These are phyloP conservation scores for Oithona nana DNA, from an alignment of 2,888 invertebrate genomes.

Conservation along the genomic window DNA sequence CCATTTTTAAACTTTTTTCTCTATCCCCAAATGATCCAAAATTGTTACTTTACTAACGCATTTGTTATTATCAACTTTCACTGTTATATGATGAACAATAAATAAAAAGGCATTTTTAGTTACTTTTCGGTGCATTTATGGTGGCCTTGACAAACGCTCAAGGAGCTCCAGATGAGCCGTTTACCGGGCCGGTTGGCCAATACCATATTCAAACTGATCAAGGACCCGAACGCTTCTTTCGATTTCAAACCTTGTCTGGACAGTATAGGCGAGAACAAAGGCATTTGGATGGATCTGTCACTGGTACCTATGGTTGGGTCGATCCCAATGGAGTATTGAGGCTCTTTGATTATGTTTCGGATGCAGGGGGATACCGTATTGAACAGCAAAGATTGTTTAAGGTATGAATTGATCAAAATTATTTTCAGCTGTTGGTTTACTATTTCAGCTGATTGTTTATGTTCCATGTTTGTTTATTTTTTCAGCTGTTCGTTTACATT, in stretches of 20 bases:
- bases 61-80: too few relatives aligned
- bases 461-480: too few relatives aligned
- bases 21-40: too few relatives aligned
- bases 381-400: neutral
- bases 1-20: too few relatives aligned
- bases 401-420: neutral
- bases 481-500: neutral
- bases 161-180: neutral
- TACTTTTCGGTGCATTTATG: neutral
- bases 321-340: constrained; percentile 59
- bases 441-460: too few relatives aligned
- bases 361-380: constrained; percentile 55
- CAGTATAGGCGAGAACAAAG: constrained; percentile 73
- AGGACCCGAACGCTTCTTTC: constrained; percentile 68
- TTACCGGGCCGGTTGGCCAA: constrained; percentile 31
- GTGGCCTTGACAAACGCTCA: neutral
- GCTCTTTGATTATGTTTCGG: constrained; percentile 70
- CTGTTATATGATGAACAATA: too few relatives aligned
- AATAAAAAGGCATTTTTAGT: too few relatives aligned
- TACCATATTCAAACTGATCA: constrained; percentile 84
- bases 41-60: too few relatives aligned
- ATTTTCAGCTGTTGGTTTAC: neutral
- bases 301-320: constrained; percentile 74
- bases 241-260: constrained; percentile 69
- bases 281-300: constrained; percentile 42